These are phyloP conservation scores for Gasterosteus aculeatus DNA, from an alignment of 2,113 vertebrate species.

Conservation along the genomic window DNA sequence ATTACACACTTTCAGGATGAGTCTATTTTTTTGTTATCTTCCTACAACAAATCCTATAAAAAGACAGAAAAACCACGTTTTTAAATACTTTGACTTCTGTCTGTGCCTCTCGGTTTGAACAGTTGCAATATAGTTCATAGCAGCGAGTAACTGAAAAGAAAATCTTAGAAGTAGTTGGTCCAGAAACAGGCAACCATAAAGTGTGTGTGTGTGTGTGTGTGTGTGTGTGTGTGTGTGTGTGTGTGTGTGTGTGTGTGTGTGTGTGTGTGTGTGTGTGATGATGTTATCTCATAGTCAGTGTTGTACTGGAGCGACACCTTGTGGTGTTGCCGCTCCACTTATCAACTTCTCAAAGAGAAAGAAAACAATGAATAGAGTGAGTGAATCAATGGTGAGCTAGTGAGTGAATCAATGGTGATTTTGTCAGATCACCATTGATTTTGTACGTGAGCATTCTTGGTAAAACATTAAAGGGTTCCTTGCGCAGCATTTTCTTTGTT, in stretches of 20 bases:
- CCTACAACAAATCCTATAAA: neutral
- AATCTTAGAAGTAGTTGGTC: neutral
- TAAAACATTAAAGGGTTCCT: neutral
- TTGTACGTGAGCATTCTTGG: no score
- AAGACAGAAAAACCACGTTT: neutral
- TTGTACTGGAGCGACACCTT: conserved; percentile 22
- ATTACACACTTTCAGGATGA: neutral
- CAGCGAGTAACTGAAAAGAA: neutral
- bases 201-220: no score
- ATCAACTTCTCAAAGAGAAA: no score
- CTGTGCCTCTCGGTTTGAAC: neutral
- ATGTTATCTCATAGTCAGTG: neutral
- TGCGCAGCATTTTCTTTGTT: neutral
- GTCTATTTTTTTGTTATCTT: neutral
- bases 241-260: no score
- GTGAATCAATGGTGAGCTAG: neutral
- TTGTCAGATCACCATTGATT: neutral
- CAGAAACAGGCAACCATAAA: neutral
- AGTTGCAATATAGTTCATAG: no score
- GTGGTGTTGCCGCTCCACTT: neutral
- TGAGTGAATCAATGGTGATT: neutral
- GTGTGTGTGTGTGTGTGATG: no score
- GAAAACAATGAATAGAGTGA: neutral
- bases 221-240: no score
- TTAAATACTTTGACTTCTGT: neutral